Conservation (phyloP, 2,888 invertebrate genomes). For the Poecilobothrus nobilitatus region DNA sequence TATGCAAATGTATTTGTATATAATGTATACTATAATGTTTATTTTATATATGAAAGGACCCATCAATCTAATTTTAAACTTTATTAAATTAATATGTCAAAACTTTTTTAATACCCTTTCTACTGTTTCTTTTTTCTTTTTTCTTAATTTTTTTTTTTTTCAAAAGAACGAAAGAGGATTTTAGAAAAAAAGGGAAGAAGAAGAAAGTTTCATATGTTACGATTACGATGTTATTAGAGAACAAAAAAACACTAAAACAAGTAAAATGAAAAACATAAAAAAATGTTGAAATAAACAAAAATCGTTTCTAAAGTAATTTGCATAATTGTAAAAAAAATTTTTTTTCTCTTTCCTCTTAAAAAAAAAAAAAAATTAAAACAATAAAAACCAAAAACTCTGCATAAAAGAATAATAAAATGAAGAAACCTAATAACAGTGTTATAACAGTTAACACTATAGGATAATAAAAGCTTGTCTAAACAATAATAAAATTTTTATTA, state of each 20-base stretch:
- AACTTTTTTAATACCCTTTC: neutral
- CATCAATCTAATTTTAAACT: constrained; percentile 1
- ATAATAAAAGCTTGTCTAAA: too few species aligned
- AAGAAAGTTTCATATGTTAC: neutral
- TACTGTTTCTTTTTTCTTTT: neutral
- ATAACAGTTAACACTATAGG: too few species aligned
- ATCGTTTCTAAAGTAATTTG: constrained; percentile 6
- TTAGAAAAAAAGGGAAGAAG: neutral
- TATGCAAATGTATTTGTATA: too few species aligned
- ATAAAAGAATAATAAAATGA: too few species aligned
- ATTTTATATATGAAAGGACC: neutral
- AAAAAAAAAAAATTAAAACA: neutral
- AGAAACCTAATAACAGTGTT: too few species aligned
- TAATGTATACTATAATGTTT: neutral
- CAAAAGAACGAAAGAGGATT: neutral
- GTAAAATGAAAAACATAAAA: neutral
- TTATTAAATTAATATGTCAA: constrained; percentile 6
- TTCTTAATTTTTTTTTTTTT: neutral
- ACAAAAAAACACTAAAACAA: neutral
- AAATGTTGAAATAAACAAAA: neutral
- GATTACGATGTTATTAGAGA: neutral
- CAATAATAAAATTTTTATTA: too few species aligned
- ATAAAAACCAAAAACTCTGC: too few species aligned
- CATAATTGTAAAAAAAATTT: neutral
- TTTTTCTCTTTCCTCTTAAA: neutral